These are phyloP conservation scores for Babyrousa celebensis DNA, from an alignment of 2,797 vertebrate genomes.

Conservation along the genomic window DNA sequence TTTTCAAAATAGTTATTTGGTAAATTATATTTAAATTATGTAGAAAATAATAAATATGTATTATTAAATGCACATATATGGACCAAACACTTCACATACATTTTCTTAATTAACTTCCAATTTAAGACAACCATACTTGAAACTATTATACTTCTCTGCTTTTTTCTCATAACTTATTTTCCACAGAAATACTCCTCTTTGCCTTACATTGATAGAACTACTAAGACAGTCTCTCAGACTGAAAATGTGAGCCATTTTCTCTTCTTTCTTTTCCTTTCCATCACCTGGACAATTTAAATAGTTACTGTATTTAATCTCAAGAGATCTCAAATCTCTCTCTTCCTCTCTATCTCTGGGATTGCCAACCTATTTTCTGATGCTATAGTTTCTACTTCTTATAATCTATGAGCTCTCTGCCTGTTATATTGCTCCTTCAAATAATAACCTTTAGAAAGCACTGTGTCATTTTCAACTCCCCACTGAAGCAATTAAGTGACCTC, in stretches of 20 bases:
- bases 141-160: not conserved
- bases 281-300: not conserved
- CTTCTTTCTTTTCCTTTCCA: not conserved
- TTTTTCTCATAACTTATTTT: not conserved
- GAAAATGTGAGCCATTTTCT: not conserved
- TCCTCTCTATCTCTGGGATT: not conserved
- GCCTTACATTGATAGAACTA: not conserved
- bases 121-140: not conserved
- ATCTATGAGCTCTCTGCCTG: not conserved
- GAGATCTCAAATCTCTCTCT: not conserved
- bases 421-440: not conserved
- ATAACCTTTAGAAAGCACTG: not conserved
- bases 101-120: conserved; percentile 28
- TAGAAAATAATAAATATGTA: conserved; percentile 5
- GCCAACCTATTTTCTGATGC: not conserved
- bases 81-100: not conserved
- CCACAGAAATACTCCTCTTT: not conserved
- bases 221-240: not conserved
- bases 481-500: not conserved
- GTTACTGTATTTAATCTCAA: not conserved
- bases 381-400: not conserved
- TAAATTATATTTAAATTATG: conserved; percentile 9
- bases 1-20: not conserved
- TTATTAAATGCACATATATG: not conserved
- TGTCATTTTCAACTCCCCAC: not conserved